Percentiles rank a stretch among this genome's conserved stretches.
These are phyloP conservation scores for Cataglyphis altisquamis DNA, from an alignment of 2,888 invertebrate genomes.

Conservation along the genomic window DNA sequence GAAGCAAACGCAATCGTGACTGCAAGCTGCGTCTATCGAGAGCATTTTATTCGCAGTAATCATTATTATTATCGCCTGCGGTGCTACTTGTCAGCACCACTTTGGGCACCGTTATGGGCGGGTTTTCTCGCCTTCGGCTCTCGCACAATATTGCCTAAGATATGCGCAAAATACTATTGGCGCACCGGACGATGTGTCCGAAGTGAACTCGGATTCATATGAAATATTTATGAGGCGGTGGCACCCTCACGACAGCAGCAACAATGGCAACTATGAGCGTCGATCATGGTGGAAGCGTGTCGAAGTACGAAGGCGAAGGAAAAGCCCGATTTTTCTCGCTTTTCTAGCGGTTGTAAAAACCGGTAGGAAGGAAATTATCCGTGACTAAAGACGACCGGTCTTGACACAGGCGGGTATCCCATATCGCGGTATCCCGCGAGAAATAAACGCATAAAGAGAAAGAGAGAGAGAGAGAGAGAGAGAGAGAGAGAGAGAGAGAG, in stretches of 20 bases:
- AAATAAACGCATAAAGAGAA: conserved; percentile 27
- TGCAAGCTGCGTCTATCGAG: conserved; percentile 7
- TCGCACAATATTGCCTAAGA: conserved; percentile 67
- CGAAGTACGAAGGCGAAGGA: conserved; percentile 56
- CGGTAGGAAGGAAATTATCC: conserved; percentile 68
- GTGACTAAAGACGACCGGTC: conserved; percentile 65
- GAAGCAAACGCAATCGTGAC: conserved; percentile 29
- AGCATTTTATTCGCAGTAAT: conserved; percentile 5
- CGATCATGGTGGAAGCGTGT: conserved; percentile 68
- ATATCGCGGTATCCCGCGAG: conserved; percentile 29
- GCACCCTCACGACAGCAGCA: conserved; percentile 49
- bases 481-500: background rate
- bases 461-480: background rate
- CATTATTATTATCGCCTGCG: background rate
- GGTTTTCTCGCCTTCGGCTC: conserved; percentile 12
- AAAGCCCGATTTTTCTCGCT: conserved; percentile 70
- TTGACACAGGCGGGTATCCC: conserved; percentile 39
- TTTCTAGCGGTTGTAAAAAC: conserved; percentile 50
- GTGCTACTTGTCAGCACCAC: conserved; percentile 59
- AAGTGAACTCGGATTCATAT: conserved; percentile 57
- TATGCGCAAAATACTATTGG: conserved; percentile 76
- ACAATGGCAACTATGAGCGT: conserved; percentile 67
- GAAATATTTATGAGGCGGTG: conserved; percentile 70
- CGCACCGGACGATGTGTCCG: conserved; percentile 53
- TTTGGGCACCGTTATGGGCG: conserved; percentile 26